These are phyloP conservation scores for Ochlodes sylvanus DNA, from an alignment of 2,888 invertebrate genomes.

Conservation along the genomic window DNA sequence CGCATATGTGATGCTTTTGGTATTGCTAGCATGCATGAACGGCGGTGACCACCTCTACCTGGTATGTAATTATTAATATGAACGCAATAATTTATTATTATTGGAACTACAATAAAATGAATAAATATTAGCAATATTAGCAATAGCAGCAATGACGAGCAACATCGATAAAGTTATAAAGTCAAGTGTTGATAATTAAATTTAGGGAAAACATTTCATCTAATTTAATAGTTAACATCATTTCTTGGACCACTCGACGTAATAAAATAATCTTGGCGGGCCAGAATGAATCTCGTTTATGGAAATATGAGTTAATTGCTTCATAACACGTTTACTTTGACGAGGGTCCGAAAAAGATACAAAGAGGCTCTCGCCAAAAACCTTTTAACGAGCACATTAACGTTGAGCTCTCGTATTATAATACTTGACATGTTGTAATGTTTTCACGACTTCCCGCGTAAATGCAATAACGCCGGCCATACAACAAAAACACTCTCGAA, in stretches of 20 bases:
- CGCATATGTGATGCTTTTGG: too few relatives aligned
- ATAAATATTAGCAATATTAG: too few relatives aligned
- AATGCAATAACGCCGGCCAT: slow-evolving; percentile 27
- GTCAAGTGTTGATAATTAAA: neutral
- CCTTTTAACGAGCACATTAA: slow-evolving; percentile 67
- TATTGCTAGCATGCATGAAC: too few relatives aligned
- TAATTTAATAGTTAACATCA: slow-evolving; percentile 25
- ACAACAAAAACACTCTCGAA: slow-evolving; percentile 28
- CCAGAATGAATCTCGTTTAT: slow-evolving; percentile 46
- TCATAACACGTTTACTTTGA: slow-evolving; percentile 71
- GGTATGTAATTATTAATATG: too few relatives aligned
- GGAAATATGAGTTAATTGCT: slow-evolving; percentile 60
- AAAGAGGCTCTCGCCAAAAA: slow-evolving; percentile 60
- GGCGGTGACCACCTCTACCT: too few relatives aligned
- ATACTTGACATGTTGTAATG: slow-evolving; percentile 54
- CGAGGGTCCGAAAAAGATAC: slow-evolving; percentile 69
- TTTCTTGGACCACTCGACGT: slow-evolving; percentile 32
- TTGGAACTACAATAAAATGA: too few relatives aligned
- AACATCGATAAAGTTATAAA: too few relatives aligned
- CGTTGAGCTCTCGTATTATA: slow-evolving; percentile 58
- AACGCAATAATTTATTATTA: too few relatives aligned
- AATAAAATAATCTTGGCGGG: slow-evolving; percentile 41
- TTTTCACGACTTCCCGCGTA: slow-evolving; percentile 32
- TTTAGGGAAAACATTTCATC: slow-evolving; percentile 19
- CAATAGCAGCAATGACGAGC: too few relatives aligned